Percentiles rank a stretch among this genome's conserved stretches.
Conservation (phyloP, 2,888 invertebrate species). For the Patella depressa region DNA sequence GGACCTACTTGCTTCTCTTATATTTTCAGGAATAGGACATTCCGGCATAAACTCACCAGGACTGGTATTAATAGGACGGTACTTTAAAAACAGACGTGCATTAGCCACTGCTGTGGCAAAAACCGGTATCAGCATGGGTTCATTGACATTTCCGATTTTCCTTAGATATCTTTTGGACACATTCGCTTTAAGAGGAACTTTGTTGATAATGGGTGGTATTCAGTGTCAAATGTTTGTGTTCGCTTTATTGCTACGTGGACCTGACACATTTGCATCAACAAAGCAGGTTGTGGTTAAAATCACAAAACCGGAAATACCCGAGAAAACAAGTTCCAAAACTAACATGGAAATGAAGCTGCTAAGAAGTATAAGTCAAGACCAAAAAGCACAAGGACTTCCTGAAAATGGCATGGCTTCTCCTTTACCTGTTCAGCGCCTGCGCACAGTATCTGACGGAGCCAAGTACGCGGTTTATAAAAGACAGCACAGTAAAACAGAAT, state of each 20-base stretch:
- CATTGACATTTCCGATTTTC: background rate
- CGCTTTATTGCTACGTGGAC: background rate
- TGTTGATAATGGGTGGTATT: background rate
- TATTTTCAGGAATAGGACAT: background rate
- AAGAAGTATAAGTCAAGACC: too few relatives aligned
- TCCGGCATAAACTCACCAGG: background rate
- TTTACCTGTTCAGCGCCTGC: too few relatives aligned
- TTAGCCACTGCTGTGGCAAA: background rate
- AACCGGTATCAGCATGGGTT: background rate
- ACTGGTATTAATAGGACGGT: background rate
- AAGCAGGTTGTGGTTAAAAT: background rate
- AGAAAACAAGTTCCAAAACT: background rate
- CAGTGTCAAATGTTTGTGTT: background rate
- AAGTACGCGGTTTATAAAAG: too few relatives aligned
- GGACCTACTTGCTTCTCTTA: too few relatives aligned
- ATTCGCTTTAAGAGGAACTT: background rate
- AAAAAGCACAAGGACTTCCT: too few relatives aligned
- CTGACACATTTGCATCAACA: background rate
- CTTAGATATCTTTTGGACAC: background rate
- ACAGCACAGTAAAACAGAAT: too few relatives aligned
- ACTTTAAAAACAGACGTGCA: background rate
- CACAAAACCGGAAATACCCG: background rate
- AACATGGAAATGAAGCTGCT: background rate
- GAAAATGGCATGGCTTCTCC: too few relatives aligned
- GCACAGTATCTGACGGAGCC: too few relatives aligned